These are phyloP conservation scores for Chrysolina americana DNA, from an alignment of 2,888 invertebrate species.

Conservation along the genomic window DNA sequence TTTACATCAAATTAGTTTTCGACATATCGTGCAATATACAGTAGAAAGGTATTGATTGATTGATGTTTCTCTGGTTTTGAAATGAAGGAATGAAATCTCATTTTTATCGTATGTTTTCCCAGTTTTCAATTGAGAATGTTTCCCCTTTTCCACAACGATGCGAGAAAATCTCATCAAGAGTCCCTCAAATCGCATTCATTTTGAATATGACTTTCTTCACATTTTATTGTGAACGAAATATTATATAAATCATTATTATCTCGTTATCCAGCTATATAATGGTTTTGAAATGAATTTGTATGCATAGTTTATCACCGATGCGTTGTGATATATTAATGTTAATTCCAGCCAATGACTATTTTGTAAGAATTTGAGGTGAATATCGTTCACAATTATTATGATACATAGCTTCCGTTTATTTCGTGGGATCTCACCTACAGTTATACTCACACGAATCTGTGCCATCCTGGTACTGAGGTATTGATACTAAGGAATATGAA, in stretches of 20 bases:
- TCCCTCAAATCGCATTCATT: no score
- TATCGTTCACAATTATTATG: background rate
- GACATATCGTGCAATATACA: background rate
- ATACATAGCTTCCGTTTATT: background rate
- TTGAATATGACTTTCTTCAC: background rate
- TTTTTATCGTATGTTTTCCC: no score
- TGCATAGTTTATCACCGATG: background rate
- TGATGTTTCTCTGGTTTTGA: background rate
- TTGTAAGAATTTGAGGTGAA: constrained; percentile 1
- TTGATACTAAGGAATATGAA: no score
- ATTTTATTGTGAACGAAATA: background rate
- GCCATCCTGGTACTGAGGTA: no score
- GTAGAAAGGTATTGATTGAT: no score
- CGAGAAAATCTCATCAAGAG: no score
- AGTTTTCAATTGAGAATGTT: no score
- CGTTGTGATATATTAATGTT: background rate
- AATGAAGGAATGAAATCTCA: no score
- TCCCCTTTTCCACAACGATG: no score
- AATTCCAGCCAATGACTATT: background rate
- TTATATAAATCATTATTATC: background rate
- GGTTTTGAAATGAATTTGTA: background rate
- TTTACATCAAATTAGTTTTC: constrained; percentile 29
- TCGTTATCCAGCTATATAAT: background rate
- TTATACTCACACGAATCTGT: background rate
- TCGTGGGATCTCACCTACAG: background rate